These are phyloP conservation scores for Sipha maydis DNA, from an alignment of 2,888 invertebrate species.

Conservation along the genomic window DNA sequence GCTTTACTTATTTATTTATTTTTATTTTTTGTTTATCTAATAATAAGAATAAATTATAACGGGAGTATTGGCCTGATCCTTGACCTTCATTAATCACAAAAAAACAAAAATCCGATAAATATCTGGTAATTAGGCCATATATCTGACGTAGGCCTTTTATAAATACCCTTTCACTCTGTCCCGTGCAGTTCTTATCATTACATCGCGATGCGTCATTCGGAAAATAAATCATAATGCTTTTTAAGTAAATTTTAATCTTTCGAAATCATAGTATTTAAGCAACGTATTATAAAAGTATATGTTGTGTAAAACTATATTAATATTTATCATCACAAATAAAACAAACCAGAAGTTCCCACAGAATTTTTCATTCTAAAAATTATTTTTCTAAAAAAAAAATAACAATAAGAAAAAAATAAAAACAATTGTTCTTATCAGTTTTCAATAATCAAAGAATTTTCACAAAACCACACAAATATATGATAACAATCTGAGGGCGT, in stretches of 20 bases:
- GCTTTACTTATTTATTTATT: not conserved
- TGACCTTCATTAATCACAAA: conserved; percentile 49
- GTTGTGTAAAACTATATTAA: not conserved
- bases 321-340: not conserved
- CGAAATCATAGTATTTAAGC: not conserved
- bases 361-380: not conserved
- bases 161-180: conserved; percentile 33
- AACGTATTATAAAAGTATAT: not conserved
- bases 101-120: conserved; percentile 36
- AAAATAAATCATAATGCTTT: conserved; percentile 30
- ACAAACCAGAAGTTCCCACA: not conserved
- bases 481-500: conserved; percentile 14
- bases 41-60: conserved; percentile 39
- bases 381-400: not conserved
- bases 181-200: conserved; percentile 30
- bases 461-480: conserved; percentile 2
- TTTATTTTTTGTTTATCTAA: conserved; percentile 24
- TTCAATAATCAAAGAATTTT: conserved; percentile 28
- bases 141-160: conserved; percentile 27
- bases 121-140: conserved; percentile 49
- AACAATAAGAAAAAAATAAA: not conserved
- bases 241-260: conserved; percentile 5
- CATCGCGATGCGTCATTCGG: conserved; percentile 46
- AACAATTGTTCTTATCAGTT: conserved; percentile 13
- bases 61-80: conserved; percentile 44